Conservation (phyloP, 2,113 vertebrate genomes). For the Pungitius pungitius region DNA sequence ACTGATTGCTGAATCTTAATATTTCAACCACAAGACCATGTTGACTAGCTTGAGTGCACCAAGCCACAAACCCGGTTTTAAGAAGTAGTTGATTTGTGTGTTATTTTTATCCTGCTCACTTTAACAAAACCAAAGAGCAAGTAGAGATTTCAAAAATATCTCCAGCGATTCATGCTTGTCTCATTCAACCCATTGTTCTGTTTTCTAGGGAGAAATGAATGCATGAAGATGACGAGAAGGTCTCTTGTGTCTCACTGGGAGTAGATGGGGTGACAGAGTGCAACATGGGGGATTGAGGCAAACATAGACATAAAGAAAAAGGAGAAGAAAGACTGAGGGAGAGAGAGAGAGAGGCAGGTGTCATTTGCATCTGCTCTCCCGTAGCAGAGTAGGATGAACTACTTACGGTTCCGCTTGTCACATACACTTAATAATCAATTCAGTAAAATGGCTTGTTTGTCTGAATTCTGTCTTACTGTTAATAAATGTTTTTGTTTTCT, state of each 20-base stretch:
- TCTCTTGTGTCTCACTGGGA: not conserved
- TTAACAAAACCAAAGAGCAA: conserved; percentile 21
- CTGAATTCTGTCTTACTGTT: not conserved
- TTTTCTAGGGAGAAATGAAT: not conserved
- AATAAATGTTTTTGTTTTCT: too few species aligned
- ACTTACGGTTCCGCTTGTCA: not conserved
- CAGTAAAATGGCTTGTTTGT: not conserved
- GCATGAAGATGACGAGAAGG: not conserved
- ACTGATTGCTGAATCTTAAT: conserved; percentile 30
- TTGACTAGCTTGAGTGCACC: conserved; percentile 21
- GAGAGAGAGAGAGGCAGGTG: not conserved
- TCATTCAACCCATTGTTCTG: not conserved
- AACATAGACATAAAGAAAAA: not conserved
- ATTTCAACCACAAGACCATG: conserved; percentile 1
- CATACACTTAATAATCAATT: not conserved
- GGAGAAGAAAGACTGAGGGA: not conserved
- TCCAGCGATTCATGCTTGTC: not conserved
- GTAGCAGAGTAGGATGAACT: not conserved
- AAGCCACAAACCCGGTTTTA: conserved; percentile 32
- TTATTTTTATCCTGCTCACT: conserved; percentile 2
- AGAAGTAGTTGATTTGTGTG: not conserved
- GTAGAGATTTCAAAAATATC: not conserved
- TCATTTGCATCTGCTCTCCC: not conserved
- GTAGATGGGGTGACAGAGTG: not conserved
- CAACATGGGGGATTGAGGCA: not conserved